Evolutionary conservation across 2,888 invertebrate species (phyloP).

Genomic region (Portevinia maculata): DNA sequence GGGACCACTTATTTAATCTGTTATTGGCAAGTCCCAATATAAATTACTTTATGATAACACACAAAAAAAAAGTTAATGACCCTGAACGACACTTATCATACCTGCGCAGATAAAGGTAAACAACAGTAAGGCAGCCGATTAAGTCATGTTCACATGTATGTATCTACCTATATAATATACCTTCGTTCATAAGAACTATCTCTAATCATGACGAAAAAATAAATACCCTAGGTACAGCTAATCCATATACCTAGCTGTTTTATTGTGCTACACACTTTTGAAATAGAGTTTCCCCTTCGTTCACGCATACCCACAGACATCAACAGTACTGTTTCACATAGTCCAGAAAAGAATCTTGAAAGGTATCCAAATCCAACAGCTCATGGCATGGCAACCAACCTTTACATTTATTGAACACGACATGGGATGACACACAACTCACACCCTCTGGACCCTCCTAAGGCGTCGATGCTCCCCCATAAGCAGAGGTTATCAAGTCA

Average conservation of each 20-base stretch:
- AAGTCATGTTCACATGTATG: neutral
- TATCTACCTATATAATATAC: neutral
- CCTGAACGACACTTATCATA: neutral
- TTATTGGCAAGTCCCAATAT: too few species aligned
- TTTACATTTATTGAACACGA: constrained; percentile 51
- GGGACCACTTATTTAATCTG: too few species aligned
- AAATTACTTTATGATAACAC: too few species aligned
- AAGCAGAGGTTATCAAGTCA: constrained; percentile 44
- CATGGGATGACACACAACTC: constrained; percentile 45
- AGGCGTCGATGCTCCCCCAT: constrained; percentile 27
- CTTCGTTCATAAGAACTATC: constrained; percentile 20
- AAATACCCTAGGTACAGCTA: neutral
- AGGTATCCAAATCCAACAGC: constrained; percentile 25
- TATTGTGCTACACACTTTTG: constrained; percentile 21
- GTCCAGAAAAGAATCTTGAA: constrained; percentile 31
- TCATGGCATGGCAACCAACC: constrained; percentile 37
- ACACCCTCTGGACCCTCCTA: constrained; percentile 27
- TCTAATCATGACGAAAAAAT: neutral
- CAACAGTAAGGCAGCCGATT: too few species aligned
- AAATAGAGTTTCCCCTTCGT: neutral
- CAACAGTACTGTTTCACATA: neutral
- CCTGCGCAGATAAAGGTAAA: neutral
- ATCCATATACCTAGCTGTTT: neutral
- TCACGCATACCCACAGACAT: constrained; percentile 3
- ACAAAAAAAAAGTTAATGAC: neutral